These are phyloP conservation scores for Aphaenogaster rudis DNA, from an alignment of 1,140 invertebrate genomes.

Conservation along the genomic window DNA sequence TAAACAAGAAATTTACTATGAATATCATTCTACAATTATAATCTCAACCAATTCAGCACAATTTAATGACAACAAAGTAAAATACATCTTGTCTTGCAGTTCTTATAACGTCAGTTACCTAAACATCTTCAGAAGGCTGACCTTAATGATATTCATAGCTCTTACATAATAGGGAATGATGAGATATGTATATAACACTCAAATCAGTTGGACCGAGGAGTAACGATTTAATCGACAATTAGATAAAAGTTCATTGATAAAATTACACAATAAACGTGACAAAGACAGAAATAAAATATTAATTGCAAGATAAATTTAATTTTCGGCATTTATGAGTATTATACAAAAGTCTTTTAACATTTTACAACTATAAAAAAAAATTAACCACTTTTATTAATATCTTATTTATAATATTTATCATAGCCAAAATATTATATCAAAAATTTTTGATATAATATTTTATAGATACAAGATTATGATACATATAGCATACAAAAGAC, in stretches of 20 bases:
- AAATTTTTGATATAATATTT: not conserved
- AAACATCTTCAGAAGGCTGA: not conserved
- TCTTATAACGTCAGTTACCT: not conserved
- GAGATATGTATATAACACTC: not conserved
- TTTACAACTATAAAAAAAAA: not conserved
- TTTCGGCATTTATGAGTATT: not conserved
- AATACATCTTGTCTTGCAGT: not conserved
- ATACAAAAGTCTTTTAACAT: not conserved
- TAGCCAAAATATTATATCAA: too few species aligned
- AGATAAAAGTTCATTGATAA: not conserved
- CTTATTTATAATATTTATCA: too few species aligned
- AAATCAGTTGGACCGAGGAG: not conserved
- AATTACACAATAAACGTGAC: not conserved
- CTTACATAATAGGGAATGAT: constrained; percentile 5
- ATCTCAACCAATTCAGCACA: not conserved
- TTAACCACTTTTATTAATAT: too few species aligned
- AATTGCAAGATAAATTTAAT: not conserved
- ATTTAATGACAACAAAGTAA: not conserved
- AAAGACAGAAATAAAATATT: not conserved
- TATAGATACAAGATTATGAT: too few species aligned
- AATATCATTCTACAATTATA: too few species aligned
- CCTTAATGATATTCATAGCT: constrained; percentile 27
- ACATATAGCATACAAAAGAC: not conserved
- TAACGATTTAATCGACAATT: not conserved
- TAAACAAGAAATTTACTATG: too few species aligned